These are phyloP conservation scores for Tolmerus cingulatus DNA, from an alignment of 2,888 invertebrate genomes.

Conservation along the genomic window DNA sequence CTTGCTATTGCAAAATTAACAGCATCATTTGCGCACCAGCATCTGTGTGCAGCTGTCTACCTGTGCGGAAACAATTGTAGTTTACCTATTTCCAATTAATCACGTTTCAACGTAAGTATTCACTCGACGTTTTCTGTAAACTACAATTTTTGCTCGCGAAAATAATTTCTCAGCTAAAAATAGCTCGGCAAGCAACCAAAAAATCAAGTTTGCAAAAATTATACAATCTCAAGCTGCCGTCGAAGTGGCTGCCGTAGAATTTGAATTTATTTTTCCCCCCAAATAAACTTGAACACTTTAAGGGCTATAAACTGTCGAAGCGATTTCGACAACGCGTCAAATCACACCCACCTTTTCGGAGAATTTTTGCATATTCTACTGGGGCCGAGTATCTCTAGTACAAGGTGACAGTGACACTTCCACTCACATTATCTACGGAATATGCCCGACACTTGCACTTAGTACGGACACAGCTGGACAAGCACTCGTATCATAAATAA, in stretches of 20 bases:
- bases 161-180: not conserved
- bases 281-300: not conserved
- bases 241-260: not conserved
- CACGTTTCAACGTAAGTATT: not conserved
- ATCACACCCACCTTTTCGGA: conserved; percentile 19
- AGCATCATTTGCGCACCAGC: not conserved
- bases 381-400: not conserved
- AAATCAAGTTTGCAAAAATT: conserved; percentile 12
- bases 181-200: not conserved
- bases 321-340: not conserved
- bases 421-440: not conserved
- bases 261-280: not conserved
- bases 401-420: conserved; percentile 2
- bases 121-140: not conserved
- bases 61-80: conserved; percentile 4
- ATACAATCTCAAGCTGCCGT: not conserved
- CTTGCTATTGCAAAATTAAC: not conserved
- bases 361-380: conserved; percentile 10
- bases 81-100: conserved; percentile 3
- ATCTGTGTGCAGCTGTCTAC: not conserved
- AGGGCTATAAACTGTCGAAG: not conserved
- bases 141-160: not conserved
- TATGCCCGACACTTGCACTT: conserved; percentile 5
- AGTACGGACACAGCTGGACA: not conserved
- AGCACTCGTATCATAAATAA: not conserved